Conservation (phyloP, 2,113 vertebrate genomes). For the Cottus gobio region DNA sequence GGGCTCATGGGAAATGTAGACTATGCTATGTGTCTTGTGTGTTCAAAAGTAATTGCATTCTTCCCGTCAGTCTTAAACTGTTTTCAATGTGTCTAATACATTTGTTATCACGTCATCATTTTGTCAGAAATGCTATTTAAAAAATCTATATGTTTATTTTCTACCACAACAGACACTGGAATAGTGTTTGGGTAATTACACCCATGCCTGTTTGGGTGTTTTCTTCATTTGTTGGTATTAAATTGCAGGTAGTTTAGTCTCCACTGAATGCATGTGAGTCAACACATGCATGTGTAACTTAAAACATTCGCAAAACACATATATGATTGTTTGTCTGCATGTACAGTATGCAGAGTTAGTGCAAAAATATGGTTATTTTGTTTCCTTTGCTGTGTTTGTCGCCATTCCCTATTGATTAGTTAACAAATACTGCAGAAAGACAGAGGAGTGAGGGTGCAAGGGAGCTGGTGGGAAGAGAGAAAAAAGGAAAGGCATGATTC, state of each 20-base stretch:
- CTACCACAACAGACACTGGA: background rate
- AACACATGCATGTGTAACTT: background rate
- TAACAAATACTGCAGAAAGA: constrained; percentile 40
- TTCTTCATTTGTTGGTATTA: background rate
- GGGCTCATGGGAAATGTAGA: background rate
- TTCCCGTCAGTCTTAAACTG: background rate
- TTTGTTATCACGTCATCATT: background rate
- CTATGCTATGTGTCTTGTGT: background rate
- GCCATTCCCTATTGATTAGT: constrained; percentile 31
- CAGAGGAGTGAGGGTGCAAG: constrained; percentile 4
- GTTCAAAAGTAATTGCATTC: too few relatives aligned
- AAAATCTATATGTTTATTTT: background rate
- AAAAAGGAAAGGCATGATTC: constrained; percentile 26
- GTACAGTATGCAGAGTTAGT: background rate
- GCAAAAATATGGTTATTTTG: background rate
- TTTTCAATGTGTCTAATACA: background rate
- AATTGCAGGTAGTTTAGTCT: background rate
- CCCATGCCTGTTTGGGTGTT: too few relatives aligned
- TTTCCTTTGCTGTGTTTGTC: constrained; percentile 39
- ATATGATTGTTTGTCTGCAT: background rate
- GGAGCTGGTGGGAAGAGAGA: background rate
- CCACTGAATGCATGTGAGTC: background rate
- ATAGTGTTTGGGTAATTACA: too few relatives aligned
- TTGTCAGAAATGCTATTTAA: background rate
- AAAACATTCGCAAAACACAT: background rate